These are phyloP conservation scores for Coregonus suidteri DNA, from an alignment of 2,797 vertebrate species.

Conservation along the genomic window DNA sequence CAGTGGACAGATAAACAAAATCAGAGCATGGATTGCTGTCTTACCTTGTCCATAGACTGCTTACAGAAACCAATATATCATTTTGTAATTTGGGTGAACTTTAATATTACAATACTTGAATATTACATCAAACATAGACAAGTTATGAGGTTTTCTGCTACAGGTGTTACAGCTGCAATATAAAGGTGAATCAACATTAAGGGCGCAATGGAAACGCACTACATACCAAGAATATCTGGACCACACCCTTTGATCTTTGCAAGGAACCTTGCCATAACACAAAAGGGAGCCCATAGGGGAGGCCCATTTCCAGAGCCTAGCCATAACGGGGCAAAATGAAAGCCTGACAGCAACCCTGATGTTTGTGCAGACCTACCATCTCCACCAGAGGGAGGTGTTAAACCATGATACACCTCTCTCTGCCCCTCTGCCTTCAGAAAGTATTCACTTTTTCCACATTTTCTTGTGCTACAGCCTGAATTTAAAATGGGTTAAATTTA, in stretches of 20 bases:
- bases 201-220: neutral
- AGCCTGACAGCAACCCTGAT: neutral
- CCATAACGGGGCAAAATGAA: neutral
- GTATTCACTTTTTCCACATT: too few species aligned
- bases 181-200: neutral
- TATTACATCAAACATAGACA: neutral
- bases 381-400: conserved; percentile 50
- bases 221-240: neutral
- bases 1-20: neutral
- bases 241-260: neutral
- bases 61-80: neutral
- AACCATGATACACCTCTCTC: neutral
- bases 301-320: neutral
- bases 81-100: conserved; percentile 1
- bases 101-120: neutral
- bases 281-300: neutral
- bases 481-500: too few species aligned
- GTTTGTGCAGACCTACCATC: neutral
- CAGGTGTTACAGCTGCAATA: neutral
- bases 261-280: neutral
- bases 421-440: neutral
- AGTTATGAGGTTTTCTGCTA: neutral
- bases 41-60: neutral
- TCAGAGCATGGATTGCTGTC: neutral
- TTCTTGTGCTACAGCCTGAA: too few species aligned